phyloP scores from a whole-genome alignment of 2,888 invertebrate species.

The Oscheius sp. region DNA sequence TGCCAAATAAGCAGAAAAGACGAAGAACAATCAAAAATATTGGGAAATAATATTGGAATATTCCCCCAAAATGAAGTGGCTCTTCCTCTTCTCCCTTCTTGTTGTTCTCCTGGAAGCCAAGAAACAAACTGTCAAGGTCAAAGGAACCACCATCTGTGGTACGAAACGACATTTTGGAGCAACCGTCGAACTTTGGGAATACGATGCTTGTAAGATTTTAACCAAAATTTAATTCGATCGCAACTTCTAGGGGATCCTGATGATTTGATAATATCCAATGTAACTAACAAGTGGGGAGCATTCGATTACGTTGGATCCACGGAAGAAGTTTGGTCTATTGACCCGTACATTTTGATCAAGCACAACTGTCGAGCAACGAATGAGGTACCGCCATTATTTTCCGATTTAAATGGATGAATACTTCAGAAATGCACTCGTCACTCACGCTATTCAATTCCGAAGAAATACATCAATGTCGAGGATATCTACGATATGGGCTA shows the following conservation, averaged over 20 bases:
- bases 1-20: no score
- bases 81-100: no score
- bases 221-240: background rate
- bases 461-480: conserved; percentile 45
- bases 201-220: conserved; percentile 57
- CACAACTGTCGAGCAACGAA: conserved; percentile 32
- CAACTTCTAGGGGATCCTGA: conserved; percentile 62
- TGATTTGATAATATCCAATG: conserved; percentile 50
- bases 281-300: conserved; percentile 58
- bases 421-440: conserved; percentile 41
- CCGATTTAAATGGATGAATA: background rate
- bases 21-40: no score
- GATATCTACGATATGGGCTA: conserved; percentile 54
- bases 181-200: conserved; percentile 53
- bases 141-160: conserved; percentile 60
- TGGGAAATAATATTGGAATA: no score
- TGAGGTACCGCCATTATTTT: conserved; percentile 1
- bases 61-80: no score
- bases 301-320: conserved; percentile 50
- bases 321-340: conserved; percentile 24
- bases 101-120: no score
- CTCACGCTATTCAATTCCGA: conserved; percentile 39
- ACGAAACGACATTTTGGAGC: conserved; percentile 52
- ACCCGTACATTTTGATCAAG: conserved; percentile 24
- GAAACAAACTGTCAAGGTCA: no score